Base-by-base conservation (phyloP, 2,888 invertebrate species). In the Syrista parreyssii region DNA sequence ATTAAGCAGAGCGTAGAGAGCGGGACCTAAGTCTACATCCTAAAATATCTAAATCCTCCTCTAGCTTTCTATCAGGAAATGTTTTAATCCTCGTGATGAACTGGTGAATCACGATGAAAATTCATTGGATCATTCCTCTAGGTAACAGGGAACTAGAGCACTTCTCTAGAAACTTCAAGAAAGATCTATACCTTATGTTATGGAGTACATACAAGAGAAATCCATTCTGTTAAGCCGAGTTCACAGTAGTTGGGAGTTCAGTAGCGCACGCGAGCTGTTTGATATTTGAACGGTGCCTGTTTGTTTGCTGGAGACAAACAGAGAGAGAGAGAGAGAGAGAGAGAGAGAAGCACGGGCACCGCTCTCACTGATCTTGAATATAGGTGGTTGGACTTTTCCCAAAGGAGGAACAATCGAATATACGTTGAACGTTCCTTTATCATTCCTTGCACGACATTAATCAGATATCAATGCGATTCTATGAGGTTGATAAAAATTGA, bases 241-340 rank as follows among this genome's bases (percentile, higher is more conserved):
- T 71, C 71, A 71, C 71, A 33, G 71, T 71, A 31, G 71, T 71
- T 33, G 32, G 72, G 36, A 71, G 33, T 69, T 34, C 72, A 55
- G 78, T 78, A 78, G 78, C 75, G 75, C 33, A 71, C 71, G 71
- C 71, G 78, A 30, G 68, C 71, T 78, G 75, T 75, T 78, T 75
- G 78, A 78, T 32, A 68, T 72, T 75, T 69, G 75, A 75, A 78
- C 78, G 78, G 75, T 74, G 75, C 69, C 71, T 71, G 75, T 78
- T 75, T 78, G 78, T 78, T 78, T 78, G 78, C 74, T n/a, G 31
- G 55, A 68, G 72, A 75, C 78, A 78, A 78, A 78, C 78, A 78
- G 75, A 78, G 75, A 73, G 71, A 78, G 78, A 75, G n/a, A n/a
- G 55, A 68, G 72, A 75, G 75, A 78, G 75, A 78, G 75, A 78